Evolutionary conservation across 2,888 invertebrate genomes (phyloP).

Genomic region (Orthosia gracilis): DNA sequence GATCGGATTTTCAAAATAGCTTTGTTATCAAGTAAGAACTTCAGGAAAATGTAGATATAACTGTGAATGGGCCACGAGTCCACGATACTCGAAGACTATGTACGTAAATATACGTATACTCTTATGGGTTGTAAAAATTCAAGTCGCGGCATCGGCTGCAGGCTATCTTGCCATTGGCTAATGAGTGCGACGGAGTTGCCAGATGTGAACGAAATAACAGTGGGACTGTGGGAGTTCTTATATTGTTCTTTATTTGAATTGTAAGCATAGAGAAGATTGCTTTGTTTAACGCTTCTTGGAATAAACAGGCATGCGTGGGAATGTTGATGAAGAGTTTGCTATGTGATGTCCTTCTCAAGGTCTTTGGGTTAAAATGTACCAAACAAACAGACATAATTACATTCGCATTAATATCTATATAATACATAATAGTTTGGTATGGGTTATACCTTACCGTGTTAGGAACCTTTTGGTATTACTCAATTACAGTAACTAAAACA

Average conservation of each 20-base stretch:
- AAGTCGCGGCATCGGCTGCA: constrained; percentile 83
- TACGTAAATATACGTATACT: constrained; percentile 26
- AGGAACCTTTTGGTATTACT: too few species aligned
- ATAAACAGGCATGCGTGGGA: not conserved
- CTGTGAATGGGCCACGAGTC: not conserved
- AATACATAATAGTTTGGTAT: too few species aligned
- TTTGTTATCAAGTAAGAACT: constrained; percentile 35
- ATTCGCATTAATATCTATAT: too few species aligned
- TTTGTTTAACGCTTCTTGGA: not conserved
- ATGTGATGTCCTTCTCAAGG: too few species aligned
- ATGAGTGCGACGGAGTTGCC: constrained; percentile 73
- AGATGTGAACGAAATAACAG: constrained; percentile 48
- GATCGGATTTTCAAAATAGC: not conserved
- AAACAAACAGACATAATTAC: too few species aligned
- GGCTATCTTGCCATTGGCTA: constrained; percentile 85
- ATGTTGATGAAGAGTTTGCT: too few species aligned
- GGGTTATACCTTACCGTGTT: too few species aligned
- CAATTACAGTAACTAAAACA: too few species aligned
- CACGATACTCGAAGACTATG: constrained; percentile 7
- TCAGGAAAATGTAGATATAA: constrained; percentile 11
- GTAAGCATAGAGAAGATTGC: not conserved
- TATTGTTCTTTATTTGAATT: constrained; percentile 18
- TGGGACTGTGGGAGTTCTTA: constrained; percentile 26
- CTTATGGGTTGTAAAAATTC: constrained; percentile 81
- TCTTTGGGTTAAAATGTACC: too few species aligned